Base-by-base conservation (phyloP, 1,140 invertebrate genomes). In the Hormaphis cornu region DNA sequence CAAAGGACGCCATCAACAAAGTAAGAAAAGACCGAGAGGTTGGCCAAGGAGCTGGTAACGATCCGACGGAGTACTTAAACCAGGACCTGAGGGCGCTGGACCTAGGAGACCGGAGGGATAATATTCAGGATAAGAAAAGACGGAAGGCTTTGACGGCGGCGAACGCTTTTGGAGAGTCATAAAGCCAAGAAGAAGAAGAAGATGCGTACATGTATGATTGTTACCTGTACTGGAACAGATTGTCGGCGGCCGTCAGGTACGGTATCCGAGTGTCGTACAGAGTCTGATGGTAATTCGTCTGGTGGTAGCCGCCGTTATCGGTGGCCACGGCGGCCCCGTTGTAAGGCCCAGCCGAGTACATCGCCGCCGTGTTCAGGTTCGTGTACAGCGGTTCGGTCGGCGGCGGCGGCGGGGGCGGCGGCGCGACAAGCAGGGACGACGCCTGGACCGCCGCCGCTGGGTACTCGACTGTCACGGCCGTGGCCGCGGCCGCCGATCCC, bases 161-260 rank as follows among this genome's bases (percentile, higher is more conserved):
- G n/a, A n/a, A n/a, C n/a, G n/a, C n/a, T n/a, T n/a, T n/a, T n/a
- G n/a, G n/a, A n/a, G n/a, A n/a, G n/a, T n/a, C n/a, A n/a, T n/a
- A n/a, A n/a, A n/a, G n/a, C n/a, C n/a, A n/a, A n/a, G n/a, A n/a
- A n/a, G 9, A 33, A 4, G 30, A 33, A 6, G 9, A 33, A 33
- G 9, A 9, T 33, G 4, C 30, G n/a, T 52, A 52, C 20, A 52
- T 46, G 20, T 46, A 2, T 46, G 8, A 14, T 26, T 7, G 10
- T 35, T 89, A 87, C 44, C 90, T 84, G 78, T 92, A 92, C 76
- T 93, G 89, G 78, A 93, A 91, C 69, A 93, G 81, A 75, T 92
- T 92, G 73, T 93, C 90, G 8, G 89, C 86, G 0, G 84, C 81
- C 10, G 86, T 81, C 18, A 89, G 77, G 75, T 89, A 89, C 0